Evolutionary conservation across 2,888 invertebrate genomes (phyloP).

Genomic region (Neoitamus cyanurus): DNA sequence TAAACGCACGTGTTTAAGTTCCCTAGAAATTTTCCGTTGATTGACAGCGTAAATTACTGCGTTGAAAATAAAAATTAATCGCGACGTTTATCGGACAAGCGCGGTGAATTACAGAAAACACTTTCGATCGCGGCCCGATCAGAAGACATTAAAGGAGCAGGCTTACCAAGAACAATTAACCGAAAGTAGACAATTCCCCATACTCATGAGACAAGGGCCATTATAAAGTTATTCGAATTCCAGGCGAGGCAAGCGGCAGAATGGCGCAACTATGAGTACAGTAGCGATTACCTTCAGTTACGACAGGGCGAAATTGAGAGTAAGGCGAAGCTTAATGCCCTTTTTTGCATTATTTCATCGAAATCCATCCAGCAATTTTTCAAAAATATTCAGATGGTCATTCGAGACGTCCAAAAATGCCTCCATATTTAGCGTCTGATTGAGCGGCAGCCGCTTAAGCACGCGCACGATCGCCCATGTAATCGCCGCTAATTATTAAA

Average conservation of each 20-base stretch:
- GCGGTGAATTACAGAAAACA: conserved; percentile 13
- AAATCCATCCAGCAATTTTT: conserved; percentile 2
- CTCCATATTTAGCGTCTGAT: background rate
- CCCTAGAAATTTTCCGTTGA: background rate
- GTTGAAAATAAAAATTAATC: background rate
- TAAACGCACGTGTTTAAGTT: background rate
- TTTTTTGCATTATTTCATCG: background rate
- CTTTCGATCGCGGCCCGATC: conserved; percentile 18
- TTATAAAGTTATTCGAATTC: conserved; percentile 17
- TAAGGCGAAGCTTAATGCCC: background rate
- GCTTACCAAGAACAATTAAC: conserved; percentile 40
- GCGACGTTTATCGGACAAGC: background rate
- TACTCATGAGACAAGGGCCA: conserved; percentile 17
- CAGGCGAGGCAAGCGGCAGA: background rate
- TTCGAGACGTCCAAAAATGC: background rate
- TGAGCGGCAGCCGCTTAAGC: background rate
- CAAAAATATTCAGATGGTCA: background rate
- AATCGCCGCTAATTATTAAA: conserved; percentile 37
- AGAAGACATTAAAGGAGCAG: background rate
- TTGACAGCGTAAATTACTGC: background rate
- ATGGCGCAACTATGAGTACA: background rate
- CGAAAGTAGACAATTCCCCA: conserved; percentile 49
- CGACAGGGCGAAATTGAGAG: background rate
- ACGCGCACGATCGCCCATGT: background rate
- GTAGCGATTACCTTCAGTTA: conserved; percentile 1